These are phyloP conservation scores for Acestrorhynchus altus DNA, from an alignment of 2,797 vertebrate genomes.

Conservation along the genomic window DNA sequence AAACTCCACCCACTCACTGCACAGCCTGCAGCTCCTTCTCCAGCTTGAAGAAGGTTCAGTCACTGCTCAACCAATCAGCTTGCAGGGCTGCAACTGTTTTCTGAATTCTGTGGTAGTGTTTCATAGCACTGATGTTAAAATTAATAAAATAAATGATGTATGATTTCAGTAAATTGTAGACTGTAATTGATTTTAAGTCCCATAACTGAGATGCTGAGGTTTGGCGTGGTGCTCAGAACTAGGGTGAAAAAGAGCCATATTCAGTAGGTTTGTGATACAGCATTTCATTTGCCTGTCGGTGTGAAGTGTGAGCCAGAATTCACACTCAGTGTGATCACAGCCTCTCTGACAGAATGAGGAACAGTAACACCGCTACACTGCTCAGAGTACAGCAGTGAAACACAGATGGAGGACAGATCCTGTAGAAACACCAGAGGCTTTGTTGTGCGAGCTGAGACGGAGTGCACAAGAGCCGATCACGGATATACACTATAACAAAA, in stretches of 20 bases:
- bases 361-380: background rate
- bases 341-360: background rate
- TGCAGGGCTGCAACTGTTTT: too few species aligned
- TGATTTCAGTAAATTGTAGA: too few species aligned
- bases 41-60: too few species aligned
- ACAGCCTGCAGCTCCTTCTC: too few species aligned
- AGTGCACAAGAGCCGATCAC: background rate
- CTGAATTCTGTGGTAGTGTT: too few species aligned
- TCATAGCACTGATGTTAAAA: too few species aligned
- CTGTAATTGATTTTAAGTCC: too few species aligned
- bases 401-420: background rate
- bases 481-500: too few species aligned
- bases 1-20: too few species aligned
- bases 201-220: too few species aligned
- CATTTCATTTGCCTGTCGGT: background rate
- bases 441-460: background rate
- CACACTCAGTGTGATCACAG: background rate
- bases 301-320: background rate
- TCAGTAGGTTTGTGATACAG: background rate
- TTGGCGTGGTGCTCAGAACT: background rate
- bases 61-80: too few species aligned
- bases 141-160: too few species aligned
- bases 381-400: background rate
- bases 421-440: background rate
- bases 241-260: background rate